Percentiles rank a stretch among this genome's conserved stretches.
Conservation (phyloP, 2,888 invertebrate species). For the Plagiodera versicolora region DNA sequence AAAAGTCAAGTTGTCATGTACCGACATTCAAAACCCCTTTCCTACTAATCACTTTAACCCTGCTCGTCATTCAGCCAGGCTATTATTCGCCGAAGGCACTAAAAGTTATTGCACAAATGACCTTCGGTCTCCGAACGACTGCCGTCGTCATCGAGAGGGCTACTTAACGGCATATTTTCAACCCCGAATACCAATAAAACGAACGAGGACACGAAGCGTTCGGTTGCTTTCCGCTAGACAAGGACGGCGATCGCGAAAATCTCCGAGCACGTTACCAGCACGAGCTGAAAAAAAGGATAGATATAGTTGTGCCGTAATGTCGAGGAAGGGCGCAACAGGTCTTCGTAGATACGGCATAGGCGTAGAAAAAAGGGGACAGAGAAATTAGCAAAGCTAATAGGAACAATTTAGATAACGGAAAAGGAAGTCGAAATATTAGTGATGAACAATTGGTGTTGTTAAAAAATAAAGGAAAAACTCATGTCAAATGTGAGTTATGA, state of each 20-base stretch:
- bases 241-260: slow-evolving; percentile 32
- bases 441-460: too few species aligned
- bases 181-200: slow-evolving; percentile 22
- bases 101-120: slow-evolving; percentile 10
- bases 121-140: not conserved
- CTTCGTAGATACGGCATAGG: slow-evolving; percentile 25
- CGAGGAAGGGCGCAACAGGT: slow-evolving; percentile 31
- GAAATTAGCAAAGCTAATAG: slow-evolving; percentile 7
- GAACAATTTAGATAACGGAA: not conserved
- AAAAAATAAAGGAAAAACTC: too few species aligned
- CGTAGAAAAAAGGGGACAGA: slow-evolving; percentile 14
- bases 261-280: slow-evolving; percentile 44
- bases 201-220: slow-evolving; percentile 24
- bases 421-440: too few species aligned
- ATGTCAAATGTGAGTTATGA: too few species aligned
- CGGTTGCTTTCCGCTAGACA: slow-evolving; percentile 10
- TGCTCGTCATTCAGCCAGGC: not conserved
- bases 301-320: slow-evolving; percentile 22
- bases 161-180: slow-evolving; percentile 20
- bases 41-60: not conserved
- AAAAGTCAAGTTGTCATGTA: too few species aligned
- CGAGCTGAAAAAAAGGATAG: slow-evolving; percentile 38
- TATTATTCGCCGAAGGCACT: not conserved
- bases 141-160: slow-evolving; percentile 9
- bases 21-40: too few species aligned